phyloP scores from a whole-genome alignment of 2,888 invertebrate species.

The Torymus aiolomorphi region DNA sequence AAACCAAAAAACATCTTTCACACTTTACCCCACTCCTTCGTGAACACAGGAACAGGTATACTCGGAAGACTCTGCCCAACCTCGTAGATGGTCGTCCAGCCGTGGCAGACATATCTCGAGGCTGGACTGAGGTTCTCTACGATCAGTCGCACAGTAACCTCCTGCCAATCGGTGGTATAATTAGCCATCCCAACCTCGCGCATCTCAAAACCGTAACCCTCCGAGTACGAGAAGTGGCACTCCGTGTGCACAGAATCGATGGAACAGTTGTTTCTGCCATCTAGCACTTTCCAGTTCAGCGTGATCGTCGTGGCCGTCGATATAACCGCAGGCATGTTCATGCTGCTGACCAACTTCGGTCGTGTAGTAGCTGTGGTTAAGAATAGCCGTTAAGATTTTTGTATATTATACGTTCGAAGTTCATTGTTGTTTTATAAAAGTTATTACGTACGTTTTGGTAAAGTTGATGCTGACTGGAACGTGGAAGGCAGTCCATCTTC shows the following conservation, averaged over 20 bases:
- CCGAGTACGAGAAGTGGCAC: conserved; percentile 60
- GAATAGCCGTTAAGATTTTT: too few species aligned
- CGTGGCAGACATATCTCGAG: conserved; percentile 66
- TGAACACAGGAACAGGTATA: neutral
- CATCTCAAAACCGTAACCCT: conserved; percentile 64
- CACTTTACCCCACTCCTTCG: conserved; percentile 19
- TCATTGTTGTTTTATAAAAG: too few species aligned
- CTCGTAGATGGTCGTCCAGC: too few species aligned
- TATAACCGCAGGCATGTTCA: conserved; percentile 1
- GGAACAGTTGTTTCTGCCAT: conserved; percentile 63
- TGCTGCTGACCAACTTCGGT: conserved; percentile 9
- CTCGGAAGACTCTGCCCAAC: conserved; percentile 61
- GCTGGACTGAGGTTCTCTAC: conserved; percentile 65
- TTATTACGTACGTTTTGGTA: neutral
- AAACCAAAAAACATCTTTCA: neutral
- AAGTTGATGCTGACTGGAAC: conserved; percentile 23
- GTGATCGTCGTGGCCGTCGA: conserved; percentile 53
- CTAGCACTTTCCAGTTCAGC: conserved; percentile 63
- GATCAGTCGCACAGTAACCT: conserved; percentile 19
- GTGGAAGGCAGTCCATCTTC: conserved; percentile 40
- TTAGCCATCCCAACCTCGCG: conserved; percentile 19
- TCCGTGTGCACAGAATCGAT: conserved; percentile 57
- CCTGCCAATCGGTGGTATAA: conserved; percentile 21
- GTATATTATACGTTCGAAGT: too few species aligned
- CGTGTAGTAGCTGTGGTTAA: neutral